Percentiles rank a stretch among this genome's conserved stretches.
Conservation (phyloP, 1,140 invertebrate genomes). For the Meloidogyne hapla region DNA sequence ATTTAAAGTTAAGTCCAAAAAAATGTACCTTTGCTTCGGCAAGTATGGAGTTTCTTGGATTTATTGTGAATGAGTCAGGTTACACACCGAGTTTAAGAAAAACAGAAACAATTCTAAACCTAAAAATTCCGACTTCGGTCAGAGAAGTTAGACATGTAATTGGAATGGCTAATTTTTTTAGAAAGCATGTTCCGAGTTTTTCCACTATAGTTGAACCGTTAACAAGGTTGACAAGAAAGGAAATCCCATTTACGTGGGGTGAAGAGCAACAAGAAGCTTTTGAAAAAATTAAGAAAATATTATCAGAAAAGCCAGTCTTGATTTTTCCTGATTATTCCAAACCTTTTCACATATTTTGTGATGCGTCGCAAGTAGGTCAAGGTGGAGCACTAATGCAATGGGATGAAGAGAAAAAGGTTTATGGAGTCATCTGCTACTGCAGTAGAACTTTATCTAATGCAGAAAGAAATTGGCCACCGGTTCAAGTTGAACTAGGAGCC, state of each 20-base stretch:
- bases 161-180: conserved; percentile 11
- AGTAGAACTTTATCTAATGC: conserved; percentile 20
- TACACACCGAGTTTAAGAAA: background rate
- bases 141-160: conserved; percentile 10
- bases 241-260: background rate
- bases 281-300: background rate
- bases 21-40: background rate
- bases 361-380: conserved; percentile 4
- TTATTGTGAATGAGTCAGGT: background rate
- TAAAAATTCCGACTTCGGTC: background rate
- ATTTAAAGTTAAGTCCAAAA: conserved; percentile 4
- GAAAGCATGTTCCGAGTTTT: conserved; percentile 13
- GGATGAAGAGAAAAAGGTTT: background rate
- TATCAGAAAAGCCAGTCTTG: background rate
- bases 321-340: conserved; percentile 18
- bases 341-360: conserved; percentile 17
- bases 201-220: conserved; percentile 16
- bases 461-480: conserved; percentile 17
- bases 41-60: background rate
- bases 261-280: conserved; percentile 16
- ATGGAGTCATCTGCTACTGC: conserved; percentile 7
- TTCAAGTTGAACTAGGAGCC: conserved; percentile 8
- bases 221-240: background rate
- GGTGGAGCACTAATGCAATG: conserved; percentile 15
- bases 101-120: background rate